A percentile compares a stretch with the other conserved stretches of the same genome.
These are phyloP conservation scores for Sakesphorus luctuosus DNA, from an alignment of 2,113 vertebrate species.

Conservation along the genomic window DNA sequence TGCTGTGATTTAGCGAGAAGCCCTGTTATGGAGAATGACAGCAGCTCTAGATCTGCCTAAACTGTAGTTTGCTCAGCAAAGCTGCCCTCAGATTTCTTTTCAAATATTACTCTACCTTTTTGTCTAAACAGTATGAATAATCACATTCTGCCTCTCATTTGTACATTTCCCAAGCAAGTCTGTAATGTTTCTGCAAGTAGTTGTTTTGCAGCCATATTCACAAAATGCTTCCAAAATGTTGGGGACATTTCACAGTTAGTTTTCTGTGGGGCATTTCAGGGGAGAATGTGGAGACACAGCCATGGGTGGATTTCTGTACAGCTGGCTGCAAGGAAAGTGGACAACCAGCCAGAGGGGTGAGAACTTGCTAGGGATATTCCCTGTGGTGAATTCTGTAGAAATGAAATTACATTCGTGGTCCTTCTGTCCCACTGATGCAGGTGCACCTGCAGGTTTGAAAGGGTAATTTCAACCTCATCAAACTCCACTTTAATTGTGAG, in stretches of 20 bases:
- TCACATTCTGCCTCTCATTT: not conserved
- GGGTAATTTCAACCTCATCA: not conserved
- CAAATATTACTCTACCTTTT: not conserved
- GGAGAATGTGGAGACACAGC: rapidly evolving
- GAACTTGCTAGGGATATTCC: not conserved
- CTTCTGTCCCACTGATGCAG: not conserved
- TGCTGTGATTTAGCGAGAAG: slow-evolving; percentile 46
- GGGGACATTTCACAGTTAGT: not conserved
- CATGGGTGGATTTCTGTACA: not conserved
- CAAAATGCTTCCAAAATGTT: not conserved
- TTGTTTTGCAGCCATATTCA: not conserved
- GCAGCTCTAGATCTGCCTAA: not conserved
- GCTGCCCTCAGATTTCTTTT: not conserved
- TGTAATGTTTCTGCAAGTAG: not conserved
- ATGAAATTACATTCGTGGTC: not conserved
- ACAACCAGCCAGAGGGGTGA: not conserved
- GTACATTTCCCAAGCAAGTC: not conserved
- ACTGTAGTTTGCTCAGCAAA: not conserved
- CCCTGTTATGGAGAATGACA: not conserved
- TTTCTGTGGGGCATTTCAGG: not conserved
- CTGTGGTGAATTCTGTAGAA: not conserved
- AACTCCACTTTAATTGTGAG: not conserved
- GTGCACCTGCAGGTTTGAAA: not conserved
- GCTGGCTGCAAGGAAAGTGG: not conserved
- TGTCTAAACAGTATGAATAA: not conserved